phyloP scores from a whole-genome alignment of 1,140 invertebrate genomes.

The Ostrea edulis region DNA sequence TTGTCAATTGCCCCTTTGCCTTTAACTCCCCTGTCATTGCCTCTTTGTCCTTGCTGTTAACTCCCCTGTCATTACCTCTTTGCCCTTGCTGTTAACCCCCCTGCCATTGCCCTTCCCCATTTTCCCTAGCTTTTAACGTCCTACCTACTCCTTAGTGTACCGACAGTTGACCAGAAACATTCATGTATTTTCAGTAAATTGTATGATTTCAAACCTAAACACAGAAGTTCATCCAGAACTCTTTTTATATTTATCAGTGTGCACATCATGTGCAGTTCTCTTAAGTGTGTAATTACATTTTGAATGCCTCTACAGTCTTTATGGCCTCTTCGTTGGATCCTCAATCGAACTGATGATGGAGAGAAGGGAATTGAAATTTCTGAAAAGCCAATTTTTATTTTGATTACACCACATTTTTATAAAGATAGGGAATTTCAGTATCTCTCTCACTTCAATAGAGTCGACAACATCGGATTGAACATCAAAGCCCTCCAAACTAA shows the following conservation, averaged over 20 bases:
- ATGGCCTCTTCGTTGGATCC: background rate
- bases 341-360: background rate
- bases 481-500: conserved; percentile 15
- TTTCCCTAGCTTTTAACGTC: too few relatives aligned
- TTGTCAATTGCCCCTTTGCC: too few relatives aligned
- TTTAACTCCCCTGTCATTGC: too few relatives aligned
- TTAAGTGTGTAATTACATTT: background rate
- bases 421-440: conserved; percentile 16
- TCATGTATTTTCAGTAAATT: background rate
- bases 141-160: too few relatives aligned
- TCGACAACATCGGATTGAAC: conserved; percentile 31
- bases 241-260: conserved; percentile 10
- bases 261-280: background rate
- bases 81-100: too few relatives aligned
- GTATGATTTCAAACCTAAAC: background rate
- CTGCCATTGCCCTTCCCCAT: too few relatives aligned
- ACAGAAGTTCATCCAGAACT: background rate
- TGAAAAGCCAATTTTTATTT: conserved; percentile 33
- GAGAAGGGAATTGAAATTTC: conserved; percentile 6
- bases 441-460: conserved; percentile 16
- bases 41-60: too few relatives aligned
- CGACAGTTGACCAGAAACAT: too few relatives aligned
- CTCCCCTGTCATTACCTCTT: too few relatives aligned
- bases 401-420: conserved; percentile 30
- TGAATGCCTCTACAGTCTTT: conserved; percentile 3